Percentiles rank a stretch among this genome's conserved stretches.
Evolutionary conservation across 1,140 invertebrate genomes (phyloP).

Genomic region (Drosophila murphyi): DNA sequence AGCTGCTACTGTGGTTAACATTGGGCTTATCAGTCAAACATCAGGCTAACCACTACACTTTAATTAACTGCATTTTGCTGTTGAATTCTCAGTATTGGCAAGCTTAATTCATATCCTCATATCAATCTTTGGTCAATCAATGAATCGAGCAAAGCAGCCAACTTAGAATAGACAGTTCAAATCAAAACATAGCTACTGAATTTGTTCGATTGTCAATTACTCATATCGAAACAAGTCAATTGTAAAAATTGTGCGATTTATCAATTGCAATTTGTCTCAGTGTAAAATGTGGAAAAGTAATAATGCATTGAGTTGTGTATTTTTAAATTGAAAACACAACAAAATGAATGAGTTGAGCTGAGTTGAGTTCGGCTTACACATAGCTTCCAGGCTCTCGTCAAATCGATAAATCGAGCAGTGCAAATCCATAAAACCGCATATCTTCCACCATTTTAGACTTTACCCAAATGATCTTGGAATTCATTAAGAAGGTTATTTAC

Average conservation of each 20-base stretch:
- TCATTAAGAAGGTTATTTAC: too few relatives aligned
- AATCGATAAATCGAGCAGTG: too few relatives aligned
- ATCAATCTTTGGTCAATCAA: background rate
- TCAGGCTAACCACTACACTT: slow-evolving; percentile 10
- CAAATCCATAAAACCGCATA: too few relatives aligned
- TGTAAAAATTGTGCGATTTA: too few relatives aligned
- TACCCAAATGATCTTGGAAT: too few relatives aligned
- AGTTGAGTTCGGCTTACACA: background rate
- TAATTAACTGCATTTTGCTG: slow-evolving; percentile 49
- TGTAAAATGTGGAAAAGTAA: background rate
- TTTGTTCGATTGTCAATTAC: too few relatives aligned
- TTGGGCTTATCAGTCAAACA: slow-evolving; percentile 25
- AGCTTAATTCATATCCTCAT: background rate
- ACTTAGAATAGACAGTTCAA: background rate
- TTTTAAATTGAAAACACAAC: slow-evolving; percentile 19
- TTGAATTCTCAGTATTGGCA: slow-evolving; percentile 22
- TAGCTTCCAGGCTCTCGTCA: background rate
- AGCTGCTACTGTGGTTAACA: slow-evolving; percentile 26
- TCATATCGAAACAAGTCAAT: too few relatives aligned
- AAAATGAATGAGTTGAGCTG: slow-evolving; percentile 5
- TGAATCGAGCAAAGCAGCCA: too few relatives aligned
- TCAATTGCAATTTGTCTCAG: background rate
- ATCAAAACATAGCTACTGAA: background rate
- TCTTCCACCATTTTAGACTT: too few relatives aligned
- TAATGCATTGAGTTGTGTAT: slow-evolving; percentile 1